phyloP scores from a whole-genome alignment of 2,113 vertebrate species.

The Hemicordylus capensis region DNA sequence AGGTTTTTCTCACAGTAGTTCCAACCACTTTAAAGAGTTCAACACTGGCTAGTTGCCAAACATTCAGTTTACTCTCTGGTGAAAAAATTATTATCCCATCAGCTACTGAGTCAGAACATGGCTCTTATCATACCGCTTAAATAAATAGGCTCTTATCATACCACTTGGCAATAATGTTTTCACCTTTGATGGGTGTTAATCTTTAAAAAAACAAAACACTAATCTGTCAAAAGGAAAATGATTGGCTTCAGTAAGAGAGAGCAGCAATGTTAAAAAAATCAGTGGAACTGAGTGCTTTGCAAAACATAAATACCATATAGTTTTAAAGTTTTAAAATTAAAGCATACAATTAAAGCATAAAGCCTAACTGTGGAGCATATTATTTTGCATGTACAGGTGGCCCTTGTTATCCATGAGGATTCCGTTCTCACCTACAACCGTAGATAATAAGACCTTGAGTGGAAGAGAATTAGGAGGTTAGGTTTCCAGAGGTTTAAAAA shows the following conservation, averaged over 20 bases:
- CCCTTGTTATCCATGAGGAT: no score
- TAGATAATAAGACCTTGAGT: no score
- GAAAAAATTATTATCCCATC: neutral
- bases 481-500: no score
- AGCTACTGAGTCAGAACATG: neutral
- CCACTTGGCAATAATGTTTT: neutral
- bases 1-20: constrained; percentile 29
- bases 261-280: neutral
- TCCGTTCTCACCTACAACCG: no score
- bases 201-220: neutral
- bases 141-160: constrained; percentile 5
- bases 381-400: neutral
- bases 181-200: neutral
- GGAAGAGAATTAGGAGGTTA: no score
- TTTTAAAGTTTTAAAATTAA: neutral
- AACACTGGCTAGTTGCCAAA: neutral
- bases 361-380: neutral
- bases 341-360: neutral
- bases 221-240: neutral
- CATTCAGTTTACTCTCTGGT: neutral
- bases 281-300: neutral
- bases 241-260: neutral
- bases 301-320: neutral
- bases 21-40: constrained; percentile 24
- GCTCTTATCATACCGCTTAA: constrained; percentile 6